Evolutionary conservation across 2,797 vertebrate species (phyloP).

Genomic region (Danio aesculapii): DNA sequence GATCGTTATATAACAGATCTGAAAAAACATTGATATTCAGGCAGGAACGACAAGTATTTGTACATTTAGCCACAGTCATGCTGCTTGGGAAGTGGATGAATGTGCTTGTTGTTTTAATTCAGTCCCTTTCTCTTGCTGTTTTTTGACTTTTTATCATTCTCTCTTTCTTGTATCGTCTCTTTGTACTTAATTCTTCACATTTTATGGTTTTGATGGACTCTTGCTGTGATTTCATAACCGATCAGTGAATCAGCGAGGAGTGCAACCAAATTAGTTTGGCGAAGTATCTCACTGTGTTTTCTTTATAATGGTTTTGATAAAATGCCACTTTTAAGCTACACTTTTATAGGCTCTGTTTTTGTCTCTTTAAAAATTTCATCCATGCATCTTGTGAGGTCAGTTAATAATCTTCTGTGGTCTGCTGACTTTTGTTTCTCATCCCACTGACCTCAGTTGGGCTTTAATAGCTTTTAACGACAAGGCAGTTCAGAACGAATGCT

Average conservation of each 20-base stretch:
- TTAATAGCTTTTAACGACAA: conserved; percentile 44
- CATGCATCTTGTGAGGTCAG: conserved; percentile 36
- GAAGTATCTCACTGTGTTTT: not conserved
- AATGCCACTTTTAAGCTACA: not conserved
- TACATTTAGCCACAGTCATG: not conserved
- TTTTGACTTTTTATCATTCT: not conserved
- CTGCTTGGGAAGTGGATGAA: conserved; percentile 10
- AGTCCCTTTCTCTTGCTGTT: not conserved
- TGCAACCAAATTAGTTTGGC: not conserved
- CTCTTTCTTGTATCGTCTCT: not conserved
- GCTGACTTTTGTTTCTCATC: conserved; percentile 52
- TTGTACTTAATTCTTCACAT: conserved; percentile 31
- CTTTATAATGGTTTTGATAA: not conserved
- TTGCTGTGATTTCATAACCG: conserved; percentile 2
- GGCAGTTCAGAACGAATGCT: not conserved
- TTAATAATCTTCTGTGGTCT: conserved; percentile 62
- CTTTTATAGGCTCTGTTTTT: not conserved
- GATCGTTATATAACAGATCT: conserved; percentile 11
- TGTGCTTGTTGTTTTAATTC: conserved; percentile 13
- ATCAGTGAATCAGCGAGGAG: not conserved
- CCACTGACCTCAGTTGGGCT: not conserved
- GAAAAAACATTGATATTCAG: conserved; percentile 26
- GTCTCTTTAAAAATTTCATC: not conserved
- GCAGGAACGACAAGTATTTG: conserved; percentile 33
- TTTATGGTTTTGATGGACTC: not conserved